phyloP scores from a whole-genome alignment of 2,113 vertebrate genomes.

The Camelus bactrianus region DNA sequence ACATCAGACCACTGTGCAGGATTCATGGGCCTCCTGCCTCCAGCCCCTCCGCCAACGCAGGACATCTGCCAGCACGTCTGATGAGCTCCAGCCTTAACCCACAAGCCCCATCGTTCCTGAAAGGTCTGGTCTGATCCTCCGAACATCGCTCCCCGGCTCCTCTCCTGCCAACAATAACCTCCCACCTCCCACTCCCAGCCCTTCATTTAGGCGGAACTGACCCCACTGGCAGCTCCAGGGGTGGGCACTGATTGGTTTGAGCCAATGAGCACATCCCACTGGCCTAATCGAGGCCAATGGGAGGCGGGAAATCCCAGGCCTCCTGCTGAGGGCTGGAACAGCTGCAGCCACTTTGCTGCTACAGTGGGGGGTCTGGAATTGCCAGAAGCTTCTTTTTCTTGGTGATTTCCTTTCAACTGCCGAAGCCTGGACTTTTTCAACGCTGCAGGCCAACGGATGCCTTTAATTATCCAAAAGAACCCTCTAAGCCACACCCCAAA shows the following conservation, averaged over 20 bases:
- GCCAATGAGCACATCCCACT: background rate
- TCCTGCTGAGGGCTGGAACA: background rate
- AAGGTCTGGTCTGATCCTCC: background rate
- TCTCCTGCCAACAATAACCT: background rate
- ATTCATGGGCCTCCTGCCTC: fast-evolving
- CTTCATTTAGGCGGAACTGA: background rate
- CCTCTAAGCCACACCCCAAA: background rate
- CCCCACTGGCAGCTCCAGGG: background rate
- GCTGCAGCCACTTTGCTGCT: constrained; percentile 7
- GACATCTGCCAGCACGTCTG: too few species aligned
- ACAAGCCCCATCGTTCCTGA: fast-evolving
- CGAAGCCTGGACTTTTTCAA: background rate
- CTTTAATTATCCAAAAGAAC: background rate
- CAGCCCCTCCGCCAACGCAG: fast-evolving
- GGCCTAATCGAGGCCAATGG: background rate
- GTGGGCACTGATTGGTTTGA: background rate
- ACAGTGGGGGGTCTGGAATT: background rate
- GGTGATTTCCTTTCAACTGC: background rate
- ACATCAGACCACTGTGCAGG: background rate
- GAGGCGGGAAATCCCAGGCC: background rate
- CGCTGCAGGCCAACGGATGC: background rate
- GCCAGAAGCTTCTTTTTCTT: background rate
- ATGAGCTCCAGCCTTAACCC: background rate
- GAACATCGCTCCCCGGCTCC: background rate
- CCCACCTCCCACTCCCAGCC: background rate